Percentiles rank a stretch among this genome's conserved stretches.
Evolutionary conservation across 2,797 vertebrate genomes (phyloP).

Genomic region (Sebastes steindachneri): DNA sequence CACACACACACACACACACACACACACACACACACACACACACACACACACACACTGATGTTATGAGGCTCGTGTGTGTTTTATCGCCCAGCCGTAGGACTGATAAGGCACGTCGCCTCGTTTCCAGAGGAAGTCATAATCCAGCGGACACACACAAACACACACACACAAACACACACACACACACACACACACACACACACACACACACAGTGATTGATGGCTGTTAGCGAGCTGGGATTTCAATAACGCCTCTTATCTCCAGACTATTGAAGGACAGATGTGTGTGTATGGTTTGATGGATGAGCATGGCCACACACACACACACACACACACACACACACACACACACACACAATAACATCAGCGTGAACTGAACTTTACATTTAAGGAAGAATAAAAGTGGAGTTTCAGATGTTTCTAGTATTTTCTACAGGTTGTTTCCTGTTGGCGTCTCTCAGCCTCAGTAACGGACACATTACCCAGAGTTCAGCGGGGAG

Average conservation of each 20-base stretch:
- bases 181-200: conserved; percentile 15
- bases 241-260: conserved; percentile 68
- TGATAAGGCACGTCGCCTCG: conserved; percentile 82
- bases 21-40: too few relatives aligned
- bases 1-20: too few relatives aligned
- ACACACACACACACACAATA: too few relatives aligned
- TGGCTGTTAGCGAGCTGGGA: conserved; percentile 66
- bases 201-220: conserved; percentile 50
- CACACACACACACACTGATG: neutral
- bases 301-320: too few relatives aligned
- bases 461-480: too few relatives aligned
- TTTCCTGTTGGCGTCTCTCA: too few relatives aligned
- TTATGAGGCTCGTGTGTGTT: conserved; percentile 42
- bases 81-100: conserved; percentile 84
- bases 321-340: too few relatives aligned
- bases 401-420: too few relatives aligned
- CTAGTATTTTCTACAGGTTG: too few relatives aligned
- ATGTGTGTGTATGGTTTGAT: conserved; percentile 5
- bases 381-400: too few relatives aligned
- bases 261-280: conserved; percentile 43
- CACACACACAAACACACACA: neutral
- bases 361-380: too few relatives aligned
- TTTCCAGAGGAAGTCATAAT: conserved; percentile 82
- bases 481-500: too few relatives aligned
- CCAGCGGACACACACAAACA: conserved; percentile 22